Evolutionary conservation across 2,888 invertebrate genomes (phyloP).

Genomic region (Campopleginae sp.): DNA sequence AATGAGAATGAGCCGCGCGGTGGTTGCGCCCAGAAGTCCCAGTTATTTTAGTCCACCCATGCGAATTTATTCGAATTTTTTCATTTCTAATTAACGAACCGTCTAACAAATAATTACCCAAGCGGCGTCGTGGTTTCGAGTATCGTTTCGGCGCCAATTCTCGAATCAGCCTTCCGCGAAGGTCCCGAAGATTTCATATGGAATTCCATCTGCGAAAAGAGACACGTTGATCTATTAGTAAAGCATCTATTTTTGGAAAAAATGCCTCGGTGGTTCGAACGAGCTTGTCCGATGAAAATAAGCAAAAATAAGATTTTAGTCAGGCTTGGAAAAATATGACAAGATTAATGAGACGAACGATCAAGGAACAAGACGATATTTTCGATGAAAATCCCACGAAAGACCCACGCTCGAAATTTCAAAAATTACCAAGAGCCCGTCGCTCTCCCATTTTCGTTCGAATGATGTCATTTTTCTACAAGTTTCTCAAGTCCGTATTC

Average conservation of each 20-base stretch:
- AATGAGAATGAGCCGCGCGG: too few species aligned
- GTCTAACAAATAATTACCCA: slow-evolving; percentile 73
- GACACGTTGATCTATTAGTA: not conserved
- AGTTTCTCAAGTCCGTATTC: slow-evolving; percentile 11
- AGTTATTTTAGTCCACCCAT: too few species aligned
- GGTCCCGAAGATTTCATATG: slow-evolving; percentile 76
- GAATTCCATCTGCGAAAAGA: slow-evolving; percentile 80
- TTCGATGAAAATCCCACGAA: too few species aligned
- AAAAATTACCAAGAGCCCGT: not conserved
- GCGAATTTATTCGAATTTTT: too few species aligned
- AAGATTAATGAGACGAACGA: not conserved
- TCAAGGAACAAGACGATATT: not conserved
- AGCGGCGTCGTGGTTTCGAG: slow-evolving; percentile 75
- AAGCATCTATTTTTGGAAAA: not conserved
- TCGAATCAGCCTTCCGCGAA: slow-evolving; percentile 74
- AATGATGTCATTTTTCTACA: slow-evolving; percentile 31
- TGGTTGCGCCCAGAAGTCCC: too few species aligned
- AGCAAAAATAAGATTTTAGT: too few species aligned
- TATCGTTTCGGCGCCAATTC: slow-evolving; percentile 76
- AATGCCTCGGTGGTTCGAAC: not conserved
- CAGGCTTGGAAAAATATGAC: too few species aligned
- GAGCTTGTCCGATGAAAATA: too few species aligned
- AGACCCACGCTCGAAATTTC: slow-evolving; percentile 25
- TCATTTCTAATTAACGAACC: too few species aligned
- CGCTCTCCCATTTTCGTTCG: slow-evolving; percentile 3